A percentile compares a stretch with the other conserved stretches of the same genome.
phyloP scores from a whole-genome alignment of 2,797 vertebrate species.

The Basileuterus tristriatus region DNA sequence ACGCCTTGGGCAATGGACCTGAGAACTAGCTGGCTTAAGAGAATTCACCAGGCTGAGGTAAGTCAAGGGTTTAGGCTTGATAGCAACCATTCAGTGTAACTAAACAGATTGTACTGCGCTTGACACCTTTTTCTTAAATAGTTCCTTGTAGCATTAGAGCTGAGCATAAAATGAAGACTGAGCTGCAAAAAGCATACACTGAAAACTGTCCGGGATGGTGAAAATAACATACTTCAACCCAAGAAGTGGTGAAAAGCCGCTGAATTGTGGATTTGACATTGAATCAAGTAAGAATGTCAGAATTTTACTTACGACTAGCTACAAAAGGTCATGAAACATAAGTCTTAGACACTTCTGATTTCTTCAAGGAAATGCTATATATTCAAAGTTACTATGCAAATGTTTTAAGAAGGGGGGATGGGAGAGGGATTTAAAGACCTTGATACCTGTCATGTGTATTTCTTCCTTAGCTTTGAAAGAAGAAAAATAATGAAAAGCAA shows the following conservation, averaged over 20 bases:
- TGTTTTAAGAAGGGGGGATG: rapidly evolving
- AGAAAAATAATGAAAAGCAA: background rate
- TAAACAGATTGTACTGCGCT: background rate
- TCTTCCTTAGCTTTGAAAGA: background rate
- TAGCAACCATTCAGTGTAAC: background rate
- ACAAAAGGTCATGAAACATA: background rate
- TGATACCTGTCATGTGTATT: background rate
- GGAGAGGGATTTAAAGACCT: background rate
- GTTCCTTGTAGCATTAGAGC: background rate
- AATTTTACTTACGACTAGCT: background rate
- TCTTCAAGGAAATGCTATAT: background rate
- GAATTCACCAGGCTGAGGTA: no score
- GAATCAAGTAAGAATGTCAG: background rate
- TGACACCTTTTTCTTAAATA: background rate
- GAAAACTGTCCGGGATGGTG: background rate
- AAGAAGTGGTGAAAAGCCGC: background rate
- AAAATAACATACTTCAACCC: background rate
- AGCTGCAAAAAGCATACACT: background rate
- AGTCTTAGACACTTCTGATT: background rate
- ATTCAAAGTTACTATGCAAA: background rate
- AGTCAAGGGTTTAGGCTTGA: background rate
- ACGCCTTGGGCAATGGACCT: background rate
- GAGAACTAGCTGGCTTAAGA: no score
- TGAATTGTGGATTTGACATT: background rate
- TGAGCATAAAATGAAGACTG: background rate